These are phyloP conservation scores for Lacanobia oleracea DNA, from an alignment of 2,888 invertebrate species.

Conservation along the genomic window DNA sequence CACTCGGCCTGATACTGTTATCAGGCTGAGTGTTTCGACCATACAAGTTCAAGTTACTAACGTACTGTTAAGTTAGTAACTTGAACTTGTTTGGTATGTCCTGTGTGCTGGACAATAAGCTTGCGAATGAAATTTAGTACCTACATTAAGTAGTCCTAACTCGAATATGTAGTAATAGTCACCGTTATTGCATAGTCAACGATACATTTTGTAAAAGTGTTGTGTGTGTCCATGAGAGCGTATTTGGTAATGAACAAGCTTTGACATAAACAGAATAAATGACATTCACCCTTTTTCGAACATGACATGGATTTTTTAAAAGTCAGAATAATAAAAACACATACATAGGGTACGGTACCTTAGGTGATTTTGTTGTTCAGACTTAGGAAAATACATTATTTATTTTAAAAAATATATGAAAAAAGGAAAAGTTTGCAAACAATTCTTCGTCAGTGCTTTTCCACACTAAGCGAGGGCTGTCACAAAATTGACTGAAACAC, in stretches of 20 bases:
- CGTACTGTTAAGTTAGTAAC: constrained; percentile 30
- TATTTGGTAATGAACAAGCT: constrained; percentile 7
- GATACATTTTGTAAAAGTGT: neutral
- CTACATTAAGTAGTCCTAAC: neutral
- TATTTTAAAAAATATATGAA: too few relatives aligned
- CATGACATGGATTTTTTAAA: neutral
- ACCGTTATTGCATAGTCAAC: neutral
- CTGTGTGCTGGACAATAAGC: neutral
- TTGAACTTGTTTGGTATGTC: constrained; percentile 5
- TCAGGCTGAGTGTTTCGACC: too few relatives aligned
- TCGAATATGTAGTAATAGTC: neutral
- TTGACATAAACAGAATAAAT: constrained; percentile 3
- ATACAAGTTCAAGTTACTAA: too few relatives aligned
- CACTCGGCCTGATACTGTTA: constrained; percentile 27
- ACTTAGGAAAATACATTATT: neutral
- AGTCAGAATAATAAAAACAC: neutral
- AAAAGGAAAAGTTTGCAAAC: neutral
- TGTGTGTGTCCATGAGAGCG: neutral
- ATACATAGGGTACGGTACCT: neutral
- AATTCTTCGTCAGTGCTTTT: neutral
- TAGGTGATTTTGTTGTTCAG: too few relatives aligned
- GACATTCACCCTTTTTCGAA: neutral
- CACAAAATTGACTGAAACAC: constrained; percentile 22
- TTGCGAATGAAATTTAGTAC: constrained; percentile 11
- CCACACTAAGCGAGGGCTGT: neutral